These are phyloP conservation scores for Gryllus longicercus DNA, from an alignment of 2,888 invertebrate genomes.

Conservation along the genomic window DNA sequence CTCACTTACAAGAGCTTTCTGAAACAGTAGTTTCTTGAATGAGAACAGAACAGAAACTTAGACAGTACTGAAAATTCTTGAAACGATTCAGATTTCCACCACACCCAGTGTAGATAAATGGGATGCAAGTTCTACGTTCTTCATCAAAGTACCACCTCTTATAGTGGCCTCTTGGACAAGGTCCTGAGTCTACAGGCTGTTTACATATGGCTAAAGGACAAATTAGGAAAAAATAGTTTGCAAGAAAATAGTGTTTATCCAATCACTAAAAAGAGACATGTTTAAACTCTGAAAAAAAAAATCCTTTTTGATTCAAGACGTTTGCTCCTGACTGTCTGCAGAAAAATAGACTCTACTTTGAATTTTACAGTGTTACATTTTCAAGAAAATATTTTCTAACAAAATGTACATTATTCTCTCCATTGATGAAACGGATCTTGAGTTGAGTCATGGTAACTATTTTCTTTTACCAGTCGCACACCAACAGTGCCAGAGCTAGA, in stretches of 20 bases:
- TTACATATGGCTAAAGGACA: conserved; percentile 57
- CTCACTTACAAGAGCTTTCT: background rate
- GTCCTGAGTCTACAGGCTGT: conserved; percentile 60
- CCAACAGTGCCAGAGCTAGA: no score
- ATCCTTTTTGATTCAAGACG: background rate
- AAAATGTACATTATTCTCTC: background rate
- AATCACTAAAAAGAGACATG: no score
- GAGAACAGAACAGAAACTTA: conserved; percentile 53
- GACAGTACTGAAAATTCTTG: conserved; percentile 67
- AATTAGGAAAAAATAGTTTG: background rate
- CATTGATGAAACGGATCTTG: no score
- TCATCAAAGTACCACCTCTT: conserved; percentile 74
- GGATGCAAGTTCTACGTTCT: conserved; percentile 64
- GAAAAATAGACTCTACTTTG: no score
- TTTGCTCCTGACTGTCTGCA: background rate
- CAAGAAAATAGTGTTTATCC: background rate
- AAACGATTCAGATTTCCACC: conserved; percentile 85
- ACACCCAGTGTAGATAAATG: conserved; percentile 83
- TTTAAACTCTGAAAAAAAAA: no score
- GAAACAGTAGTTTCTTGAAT: conserved; percentile 20
- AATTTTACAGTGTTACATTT: background rate
- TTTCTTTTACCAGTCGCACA: no score
- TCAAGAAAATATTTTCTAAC: background rate
- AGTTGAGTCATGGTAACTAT: no score
- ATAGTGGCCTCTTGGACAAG: conserved; percentile 52